A percentile compares a stretch with the other conserved stretches of the same genome.
These are phyloP conservation scores for Drosophila paramelanica DNA, from an alignment of 2,888 invertebrate species.

Conservation along the genomic window DNA sequence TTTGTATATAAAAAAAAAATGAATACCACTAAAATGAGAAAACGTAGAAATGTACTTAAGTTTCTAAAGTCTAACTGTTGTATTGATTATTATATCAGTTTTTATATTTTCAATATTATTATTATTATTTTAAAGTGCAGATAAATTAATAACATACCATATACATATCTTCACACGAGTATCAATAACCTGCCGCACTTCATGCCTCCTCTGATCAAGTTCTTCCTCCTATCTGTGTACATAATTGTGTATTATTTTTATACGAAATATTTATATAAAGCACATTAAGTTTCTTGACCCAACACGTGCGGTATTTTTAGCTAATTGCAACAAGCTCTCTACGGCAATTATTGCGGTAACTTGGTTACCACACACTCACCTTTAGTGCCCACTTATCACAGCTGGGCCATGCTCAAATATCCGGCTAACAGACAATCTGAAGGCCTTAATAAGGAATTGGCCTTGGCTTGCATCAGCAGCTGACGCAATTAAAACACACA, in stretches of 20 bases:
- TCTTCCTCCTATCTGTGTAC: not conserved
- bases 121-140: no score
- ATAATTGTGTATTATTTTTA: slow-evolving; percentile 44
- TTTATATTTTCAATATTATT: no score
- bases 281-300: slow-evolving; percentile 13
- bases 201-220: slow-evolving; percentile 1
- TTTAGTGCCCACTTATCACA: not conserved
- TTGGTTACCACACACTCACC: slow-evolving; percentile 24
- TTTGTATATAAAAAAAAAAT: no score
- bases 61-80: no score
- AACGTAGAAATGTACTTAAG: no score
- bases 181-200: slow-evolving; percentile 4
- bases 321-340: slow-evolving; percentile 54
- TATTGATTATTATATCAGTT: no score
- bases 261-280: slow-evolving; percentile 24
- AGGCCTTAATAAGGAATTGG: slow-evolving; percentile 9
- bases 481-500: slow-evolving; percentile 31
- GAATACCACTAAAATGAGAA: no score
- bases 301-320: slow-evolving; percentile 53
- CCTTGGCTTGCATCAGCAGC: slow-evolving; percentile 18
- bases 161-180: no score
- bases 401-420: slow-evolving; percentile 5
- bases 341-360: slow-evolving; percentile 47
- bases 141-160: no score
- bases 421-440: slow-evolving; percentile 1